Percentiles rank a stretch among this genome's conserved stretches.
Conservation (phyloP, 2,888 invertebrate genomes). For the Alentia gelatinosa region DNA sequence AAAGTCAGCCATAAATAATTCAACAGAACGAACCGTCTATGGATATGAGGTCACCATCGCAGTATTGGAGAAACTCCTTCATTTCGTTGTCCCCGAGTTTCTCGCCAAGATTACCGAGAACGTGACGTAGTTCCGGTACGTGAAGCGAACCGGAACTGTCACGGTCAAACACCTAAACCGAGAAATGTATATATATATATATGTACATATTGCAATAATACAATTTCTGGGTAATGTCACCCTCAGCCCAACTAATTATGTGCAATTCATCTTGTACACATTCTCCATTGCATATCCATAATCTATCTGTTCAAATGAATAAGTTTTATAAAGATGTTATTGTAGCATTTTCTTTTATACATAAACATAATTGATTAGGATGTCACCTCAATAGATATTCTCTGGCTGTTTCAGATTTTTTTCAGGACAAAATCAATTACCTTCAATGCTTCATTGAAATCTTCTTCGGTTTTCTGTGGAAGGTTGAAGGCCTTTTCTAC, state of each 20-base stretch:
- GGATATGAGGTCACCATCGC: conserved; percentile 15
- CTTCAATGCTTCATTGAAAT: conserved; percentile 38
- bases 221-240: too few relatives aligned
- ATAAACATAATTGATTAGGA: too few relatives aligned
- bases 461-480: conserved; percentile 31
- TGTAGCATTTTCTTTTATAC: too few relatives aligned
- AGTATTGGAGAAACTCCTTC: conserved; percentile 38
- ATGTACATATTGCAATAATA: too few relatives aligned
- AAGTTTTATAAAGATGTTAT: too few relatives aligned
- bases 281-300: too few relatives aligned
- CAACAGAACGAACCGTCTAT: conserved; percentile 2
- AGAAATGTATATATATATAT: background rate
- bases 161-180: conserved; percentile 48
- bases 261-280: background rate
- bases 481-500: conserved; percentile 6
- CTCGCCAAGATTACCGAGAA: conserved; percentile 31
- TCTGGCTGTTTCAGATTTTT: too few relatives aligned
- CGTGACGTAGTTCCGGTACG: conserved; percentile 46
- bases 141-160: conserved; percentile 11
- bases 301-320: too few relatives aligned
- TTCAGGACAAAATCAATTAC: too few relatives aligned
- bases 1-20: background rate
- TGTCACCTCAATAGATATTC: too few relatives aligned
- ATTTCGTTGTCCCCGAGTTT: conserved; percentile 31
- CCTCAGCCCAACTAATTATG: too few relatives aligned